These are phyloP conservation scores for Nomada fabriciana DNA, from an alignment of 2,888 invertebrate species.

Conservation along the genomic window DNA sequence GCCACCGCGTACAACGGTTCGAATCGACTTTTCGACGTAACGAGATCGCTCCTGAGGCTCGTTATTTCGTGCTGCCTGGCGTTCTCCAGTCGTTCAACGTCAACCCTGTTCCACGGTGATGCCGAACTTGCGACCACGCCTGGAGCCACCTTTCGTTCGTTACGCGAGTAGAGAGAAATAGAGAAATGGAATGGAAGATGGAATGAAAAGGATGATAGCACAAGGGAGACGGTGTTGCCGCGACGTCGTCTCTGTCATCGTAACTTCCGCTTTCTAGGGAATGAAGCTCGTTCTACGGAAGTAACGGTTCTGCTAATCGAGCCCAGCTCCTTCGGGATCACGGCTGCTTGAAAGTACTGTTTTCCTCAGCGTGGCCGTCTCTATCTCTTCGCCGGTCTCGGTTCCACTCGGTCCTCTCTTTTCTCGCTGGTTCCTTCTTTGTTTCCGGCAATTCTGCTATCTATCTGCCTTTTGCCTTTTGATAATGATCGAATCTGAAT, in stretches of 20 bases:
- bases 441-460: neutral
- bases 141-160: neutral
- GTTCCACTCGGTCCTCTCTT: neutral
- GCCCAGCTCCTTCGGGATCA: slow-evolving; percentile 67
- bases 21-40: slow-evolving; percentile 46
- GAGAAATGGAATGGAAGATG: slow-evolving; percentile 1
- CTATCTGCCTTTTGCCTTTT: neutral
- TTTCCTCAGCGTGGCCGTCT: slow-evolving; percentile 8
- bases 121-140: slow-evolving; percentile 9
- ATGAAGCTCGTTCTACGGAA: slow-evolving; percentile 66
- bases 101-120: neutral
- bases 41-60: slow-evolving; percentile 54
- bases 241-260: slow-evolving; percentile 60
- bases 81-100: slow-evolving; percentile 18
- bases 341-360: slow-evolving; percentile 49
- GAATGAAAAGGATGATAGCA: slow-evolving; percentile 11
- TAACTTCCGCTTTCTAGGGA: slow-evolving; percentile 70
- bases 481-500: slow-evolving; percentile 26
- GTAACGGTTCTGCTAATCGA: slow-evolving; percentile 72
- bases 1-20: neutral
- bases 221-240: slow-evolving; percentile 34
- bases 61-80: slow-evolving; percentile 31
- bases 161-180: neutral
- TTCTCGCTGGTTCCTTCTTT: neutral
- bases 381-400: neutral